Percentiles rank a stretch among this genome's conserved stretches.
Evolutionary conservation across 2,113 vertebrate species (phyloP).

Genomic region (Spheniscus mendiculus): DNA sequence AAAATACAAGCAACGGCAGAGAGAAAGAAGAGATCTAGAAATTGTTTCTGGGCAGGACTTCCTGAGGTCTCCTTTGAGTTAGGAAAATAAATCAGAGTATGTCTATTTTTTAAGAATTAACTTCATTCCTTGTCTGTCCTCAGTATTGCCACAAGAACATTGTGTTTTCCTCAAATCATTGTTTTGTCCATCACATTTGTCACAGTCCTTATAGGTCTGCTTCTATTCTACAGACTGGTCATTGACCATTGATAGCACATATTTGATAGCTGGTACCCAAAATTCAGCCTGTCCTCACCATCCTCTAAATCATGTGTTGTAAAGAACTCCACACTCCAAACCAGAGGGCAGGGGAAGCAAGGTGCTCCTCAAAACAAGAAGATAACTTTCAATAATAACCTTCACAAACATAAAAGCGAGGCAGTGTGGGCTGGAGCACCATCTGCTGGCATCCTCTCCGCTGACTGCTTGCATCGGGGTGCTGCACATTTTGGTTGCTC

Average conservation of each 20-base stretch:
- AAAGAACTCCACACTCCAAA: background rate
- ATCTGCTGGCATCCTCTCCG: constrained; percentile 16
- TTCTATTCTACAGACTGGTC: background rate
- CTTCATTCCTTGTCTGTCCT: background rate
- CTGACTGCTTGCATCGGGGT: background rate
- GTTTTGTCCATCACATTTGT: background rate
- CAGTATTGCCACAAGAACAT: background rate
- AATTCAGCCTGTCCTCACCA: background rate
- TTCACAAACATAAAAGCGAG: background rate
- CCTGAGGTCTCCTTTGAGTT: background rate
- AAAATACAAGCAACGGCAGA: background rate
- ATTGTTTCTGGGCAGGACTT: background rate
- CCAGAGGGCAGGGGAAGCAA: background rate
- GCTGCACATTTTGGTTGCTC: background rate
- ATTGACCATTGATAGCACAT: fast-evolving
- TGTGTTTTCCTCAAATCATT: background rate
- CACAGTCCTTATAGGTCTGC: background rate
- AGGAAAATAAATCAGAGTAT: background rate
- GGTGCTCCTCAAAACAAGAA: background rate
- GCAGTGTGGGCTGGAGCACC: constrained; percentile 36
- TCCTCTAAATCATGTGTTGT: background rate
- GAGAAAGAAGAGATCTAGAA: background rate
- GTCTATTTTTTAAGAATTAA: background rate
- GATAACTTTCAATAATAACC: background rate
- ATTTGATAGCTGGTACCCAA: background rate